phyloP scores from a whole-genome alignment of 2,888 invertebrate genomes.

The Heliconius aoede region DNA sequence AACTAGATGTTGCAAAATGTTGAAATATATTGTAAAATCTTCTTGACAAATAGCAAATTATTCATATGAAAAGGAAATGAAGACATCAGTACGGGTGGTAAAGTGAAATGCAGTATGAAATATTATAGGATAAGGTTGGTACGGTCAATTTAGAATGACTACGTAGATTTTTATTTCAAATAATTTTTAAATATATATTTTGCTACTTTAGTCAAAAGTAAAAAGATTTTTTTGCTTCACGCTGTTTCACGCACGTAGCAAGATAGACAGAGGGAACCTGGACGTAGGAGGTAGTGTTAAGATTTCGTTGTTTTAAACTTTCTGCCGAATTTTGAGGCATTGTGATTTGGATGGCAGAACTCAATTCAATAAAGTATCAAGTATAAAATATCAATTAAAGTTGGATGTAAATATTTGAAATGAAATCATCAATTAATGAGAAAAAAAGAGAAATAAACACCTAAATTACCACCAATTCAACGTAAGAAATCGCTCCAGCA shows the following conservation, averaged over 20 bases:
- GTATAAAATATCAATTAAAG: too few relatives aligned
- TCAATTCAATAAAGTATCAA: too few relatives aligned
- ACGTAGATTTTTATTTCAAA: neutral
- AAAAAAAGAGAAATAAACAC: neutral
- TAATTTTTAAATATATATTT: neutral
- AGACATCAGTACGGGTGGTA: slow-evolving; percentile 19
- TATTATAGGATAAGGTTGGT: slow-evolving; percentile 21
- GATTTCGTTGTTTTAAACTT: too few relatives aligned
- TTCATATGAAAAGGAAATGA: slow-evolving; percentile 22
- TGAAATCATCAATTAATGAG: neutral
- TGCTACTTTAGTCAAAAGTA: too few relatives aligned
- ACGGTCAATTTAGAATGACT: neutral
- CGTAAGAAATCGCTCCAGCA: slow-evolving; percentile 31
- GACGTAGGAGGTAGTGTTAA: too few relatives aligned
- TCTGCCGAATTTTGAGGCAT: too few relatives aligned
- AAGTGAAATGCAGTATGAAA: slow-evolving; percentile 27
- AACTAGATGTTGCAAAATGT: neutral
- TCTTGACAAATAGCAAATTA: slow-evolving; percentile 15
- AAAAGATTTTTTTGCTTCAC: neutral
- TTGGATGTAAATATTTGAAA: too few relatives aligned
- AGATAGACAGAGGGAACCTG: too few relatives aligned
- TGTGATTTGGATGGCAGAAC: too few relatives aligned
- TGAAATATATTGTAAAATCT: neutral
- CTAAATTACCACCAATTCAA: neutral
- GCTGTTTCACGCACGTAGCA: neutral